Evolutionary conservation across 1,140 invertebrate genomes (phyloP), one percentile per base, ranked within the genome.

Genomic region (Stratiolaelaps scimitus): DNA sequence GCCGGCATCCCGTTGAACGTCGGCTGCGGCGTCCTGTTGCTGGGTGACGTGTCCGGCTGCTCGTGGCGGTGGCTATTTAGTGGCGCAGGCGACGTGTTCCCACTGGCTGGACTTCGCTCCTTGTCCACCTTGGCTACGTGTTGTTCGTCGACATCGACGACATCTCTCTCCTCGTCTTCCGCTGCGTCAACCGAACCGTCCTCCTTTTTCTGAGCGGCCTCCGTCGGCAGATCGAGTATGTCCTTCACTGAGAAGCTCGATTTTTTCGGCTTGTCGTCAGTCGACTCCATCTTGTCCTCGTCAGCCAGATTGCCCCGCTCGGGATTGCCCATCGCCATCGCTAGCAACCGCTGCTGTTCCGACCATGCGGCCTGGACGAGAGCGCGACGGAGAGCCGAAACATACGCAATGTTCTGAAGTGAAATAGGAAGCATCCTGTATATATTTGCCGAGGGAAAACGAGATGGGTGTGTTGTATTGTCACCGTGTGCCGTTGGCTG

Each of bases 171-270:
- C 34, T 60, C 53, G 20, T 60, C 53, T 15, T 60, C 53, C 4
- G 19, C 19, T 26, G 26, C 53, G 4, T 60, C 26, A 5, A 34
- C 26, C n/a, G 23, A 60, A 2, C 26, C 17, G 15, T 29, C 34
- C 34, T 60, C 34, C 23, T 60, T 34, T 34, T 60, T 34, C 23
- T 60, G 53, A n/a, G 26, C 20, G 53, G 26, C 34, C 23, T 60
- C 53, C 26, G 53, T 60, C 26, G 53, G 53, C 26, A 60, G 53
- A 26, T 60, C 53, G 26, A 60, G 20, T 19, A 60, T 60, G 53
- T 60, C 53, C 53, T 60, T 60, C 53, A 60, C 53, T 20, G 53
- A 60, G 53, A 60, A 60, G 34, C 53, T 60, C 13, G 53, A 60
- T 23, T 60, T 60, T 34, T 60, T 60, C 53, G 53, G 53, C 26